A percentile compares a stretch with the other conserved stretches of the same genome.
Evolutionary conservation across 1,140 invertebrate species (phyloP).

Genomic region (Diuraphis noxia): DNA sequence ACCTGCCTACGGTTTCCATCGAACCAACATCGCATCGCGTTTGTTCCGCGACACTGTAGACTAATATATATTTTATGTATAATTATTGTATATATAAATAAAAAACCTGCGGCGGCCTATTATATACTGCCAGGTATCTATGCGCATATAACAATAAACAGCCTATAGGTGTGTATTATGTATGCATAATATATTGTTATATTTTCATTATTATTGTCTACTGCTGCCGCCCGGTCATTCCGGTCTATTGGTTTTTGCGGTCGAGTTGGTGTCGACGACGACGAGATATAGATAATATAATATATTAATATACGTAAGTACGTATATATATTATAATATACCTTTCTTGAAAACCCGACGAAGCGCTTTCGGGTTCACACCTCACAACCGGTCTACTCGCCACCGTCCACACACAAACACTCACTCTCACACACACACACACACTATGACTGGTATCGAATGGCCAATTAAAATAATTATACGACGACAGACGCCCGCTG

Average conservation of each 20-base stretch:
- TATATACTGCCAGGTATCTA: neutral
- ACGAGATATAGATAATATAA: neutral
- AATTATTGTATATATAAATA: too few species aligned
- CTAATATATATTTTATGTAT: too few species aligned
- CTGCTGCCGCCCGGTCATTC: neutral
- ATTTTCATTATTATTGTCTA: constrained; percentile 50
- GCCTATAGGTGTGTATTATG: neutral
- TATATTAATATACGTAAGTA: neutral
- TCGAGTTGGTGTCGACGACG: constrained; percentile 34
- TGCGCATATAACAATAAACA: neutral
- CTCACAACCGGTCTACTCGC: constrained; percentile 42
- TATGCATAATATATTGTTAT: neutral
- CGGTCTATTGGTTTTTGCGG: constrained; percentile 53
- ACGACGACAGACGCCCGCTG: neutral
- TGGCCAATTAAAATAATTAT: constrained; percentile 49
- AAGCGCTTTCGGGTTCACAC: constrained; percentile 52
- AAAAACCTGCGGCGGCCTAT: neutral
- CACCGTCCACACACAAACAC: too few species aligned
- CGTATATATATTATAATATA: neutral
- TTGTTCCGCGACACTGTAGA: neutral
- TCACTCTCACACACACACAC: neutral
- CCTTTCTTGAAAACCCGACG: constrained; percentile 48
- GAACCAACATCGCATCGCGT: neutral
- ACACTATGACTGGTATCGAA: constrained; percentile 22
- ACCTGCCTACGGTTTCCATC: neutral